phyloP scores from a whole-genome alignment of 2,797 vertebrate genomes.

The Sylvia borin region DNA sequence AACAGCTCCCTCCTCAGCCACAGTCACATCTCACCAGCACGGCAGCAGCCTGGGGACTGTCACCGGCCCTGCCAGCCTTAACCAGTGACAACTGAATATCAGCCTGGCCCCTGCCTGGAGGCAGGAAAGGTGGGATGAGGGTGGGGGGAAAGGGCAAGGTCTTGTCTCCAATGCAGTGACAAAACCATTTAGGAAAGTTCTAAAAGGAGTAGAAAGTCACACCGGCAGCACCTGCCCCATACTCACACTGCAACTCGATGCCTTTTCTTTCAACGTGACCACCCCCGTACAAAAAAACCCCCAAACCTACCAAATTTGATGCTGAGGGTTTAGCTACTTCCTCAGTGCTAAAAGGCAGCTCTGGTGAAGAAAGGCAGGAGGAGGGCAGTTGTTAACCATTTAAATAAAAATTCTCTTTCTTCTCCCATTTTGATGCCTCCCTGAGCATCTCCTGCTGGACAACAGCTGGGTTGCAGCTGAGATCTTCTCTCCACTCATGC shows the following conservation, averaged over 20 bases:
- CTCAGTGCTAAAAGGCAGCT: neutral
- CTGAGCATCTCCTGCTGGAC: neutral
- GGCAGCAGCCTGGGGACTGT: neutral
- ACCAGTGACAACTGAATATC: neutral
- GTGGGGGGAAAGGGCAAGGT: neutral
- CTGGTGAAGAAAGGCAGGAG: neutral
- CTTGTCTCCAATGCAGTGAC: neutral
- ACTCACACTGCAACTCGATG: neutral
- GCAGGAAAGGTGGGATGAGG: neutral
- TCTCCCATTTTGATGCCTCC: neutral
- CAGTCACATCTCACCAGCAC: neutral
- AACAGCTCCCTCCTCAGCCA: neutral
- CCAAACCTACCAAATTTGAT: neutral
- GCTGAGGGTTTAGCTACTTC: neutral
- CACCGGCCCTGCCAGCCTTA: neutral
- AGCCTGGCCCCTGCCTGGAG: neutral
- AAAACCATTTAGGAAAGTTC: neutral
- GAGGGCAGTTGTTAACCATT: neutral
- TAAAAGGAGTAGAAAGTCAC: neutral
- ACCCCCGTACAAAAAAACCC: fast-evolving
- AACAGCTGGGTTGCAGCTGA: neutral
- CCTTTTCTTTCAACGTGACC: fast-evolving
- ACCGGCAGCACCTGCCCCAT: neutral
- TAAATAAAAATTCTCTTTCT: neutral
- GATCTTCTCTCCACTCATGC: neutral